Evolutionary conservation across 2,797 vertebrate genomes (phyloP).

Genomic region (Channa striata): DNA sequence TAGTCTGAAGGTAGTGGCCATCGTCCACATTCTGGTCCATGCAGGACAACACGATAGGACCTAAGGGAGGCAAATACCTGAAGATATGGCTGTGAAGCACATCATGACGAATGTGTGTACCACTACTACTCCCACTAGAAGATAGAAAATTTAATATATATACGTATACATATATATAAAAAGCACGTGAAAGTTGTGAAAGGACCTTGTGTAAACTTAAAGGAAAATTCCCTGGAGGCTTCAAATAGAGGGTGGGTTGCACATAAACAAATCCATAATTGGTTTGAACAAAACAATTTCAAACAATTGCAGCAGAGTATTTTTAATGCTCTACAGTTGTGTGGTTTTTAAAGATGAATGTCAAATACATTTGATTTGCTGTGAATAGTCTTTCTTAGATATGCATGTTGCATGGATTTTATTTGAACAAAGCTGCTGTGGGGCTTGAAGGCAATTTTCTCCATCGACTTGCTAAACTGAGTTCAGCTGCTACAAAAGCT

Average conservation of each 20-base stretch:
- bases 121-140: too few relatives aligned
- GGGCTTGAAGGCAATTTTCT: constrained; percentile 60
- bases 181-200: not conserved
- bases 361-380: constrained; percentile 52
- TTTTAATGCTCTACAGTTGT: constrained; percentile 23
- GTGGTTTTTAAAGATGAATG: constrained; percentile 33
- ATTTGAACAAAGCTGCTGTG: constrained; percentile 64
- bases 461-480: constrained; percentile 65
- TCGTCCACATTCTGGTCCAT: not conserved
- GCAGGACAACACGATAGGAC: not conserved
- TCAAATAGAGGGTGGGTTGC: constrained; percentile 6
- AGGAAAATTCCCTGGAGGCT: constrained; percentile 4
- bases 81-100: constrained; percentile 1
- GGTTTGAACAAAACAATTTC: constrained; percentile 1
- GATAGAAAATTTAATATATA: too few relatives aligned
- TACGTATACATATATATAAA: too few relatives aligned
- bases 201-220: not conserved
- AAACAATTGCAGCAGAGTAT: constrained; percentile 3
- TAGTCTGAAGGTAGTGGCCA: constrained; percentile 18
- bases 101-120: not conserved
- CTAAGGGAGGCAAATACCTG: not conserved
- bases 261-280: constrained; percentile 38
- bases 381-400: constrained; percentile 30
- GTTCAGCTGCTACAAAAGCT: constrained; percentile 51
- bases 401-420: constrained; percentile 56